Base-by-base conservation (phyloP, 1,140 invertebrate genomes). In the Drosophila lini region DNA sequence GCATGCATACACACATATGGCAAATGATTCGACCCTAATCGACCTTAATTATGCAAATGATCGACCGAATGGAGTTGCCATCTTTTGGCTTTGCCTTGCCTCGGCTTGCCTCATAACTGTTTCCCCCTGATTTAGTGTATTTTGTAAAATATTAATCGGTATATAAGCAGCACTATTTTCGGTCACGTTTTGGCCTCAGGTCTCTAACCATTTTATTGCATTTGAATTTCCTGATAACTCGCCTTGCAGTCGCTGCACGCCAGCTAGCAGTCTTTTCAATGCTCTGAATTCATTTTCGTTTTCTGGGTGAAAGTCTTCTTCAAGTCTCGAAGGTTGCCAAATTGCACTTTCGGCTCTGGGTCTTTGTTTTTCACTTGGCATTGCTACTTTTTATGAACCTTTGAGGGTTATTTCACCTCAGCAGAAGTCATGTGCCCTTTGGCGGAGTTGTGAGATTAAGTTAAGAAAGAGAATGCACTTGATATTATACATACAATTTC, bases 41-140 rank as follows among this genome's bases (percentile, higher is more conserved):
- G 82, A 86, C 82, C 82, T 82, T 85, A 88, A 85, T 85, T 85
- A 85, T 85, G 82, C 82, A 85, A 88, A 81, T 78, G 81, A 52
- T 68, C 59, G 70, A 63, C 55, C n/a, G 60, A 59, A 44, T 52
- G 41, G 22, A 25, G 50, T 45, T 56, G 42, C 45, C 47, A 67
- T 74, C 70, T 61, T 38, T 56, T 69, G 65, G 40, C 56, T 71
- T 41, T 28, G 36, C 15, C 36, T 70, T 16, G 25, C 28, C 10
- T 70, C 40, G n/a, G 42, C 70, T 75, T 80, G 61, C 57, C 56
- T 58, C 79, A 75, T 85, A 85, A 79, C 81, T 81, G 83, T 85
- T 75, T 75, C 59, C 36, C 60, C 38, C 55, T 38, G 55, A 44
- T 70, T 73, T 58, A 36, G 45, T 74, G 15, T 38, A 28, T 42